These are phyloP conservation scores for Adelognathus sp. DNA, from an alignment of 2,888 invertebrate species.

Conservation along the genomic window DNA sequence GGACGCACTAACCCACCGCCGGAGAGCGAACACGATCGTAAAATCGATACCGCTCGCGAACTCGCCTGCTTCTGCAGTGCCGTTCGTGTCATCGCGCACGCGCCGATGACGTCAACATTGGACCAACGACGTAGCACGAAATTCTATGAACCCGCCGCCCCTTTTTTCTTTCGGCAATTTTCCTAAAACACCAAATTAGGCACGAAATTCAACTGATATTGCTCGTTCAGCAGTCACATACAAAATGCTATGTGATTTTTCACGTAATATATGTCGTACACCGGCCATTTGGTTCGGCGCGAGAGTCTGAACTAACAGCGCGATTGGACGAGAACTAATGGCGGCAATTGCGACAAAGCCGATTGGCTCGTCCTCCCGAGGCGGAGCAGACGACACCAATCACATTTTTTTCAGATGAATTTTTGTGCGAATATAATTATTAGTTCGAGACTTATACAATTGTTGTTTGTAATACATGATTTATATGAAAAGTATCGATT, in stretches of 20 bases:
- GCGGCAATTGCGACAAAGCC: slow-evolving; percentile 8
- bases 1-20: slow-evolving; percentile 79
- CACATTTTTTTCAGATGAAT: neutral
- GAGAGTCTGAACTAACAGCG: neutral
- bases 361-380: slow-evolving; percentile 5
- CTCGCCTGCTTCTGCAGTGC: slow-evolving; percentile 86
- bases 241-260: too few relatives aligned
- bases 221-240: too few relatives aligned
- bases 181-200: too few relatives aligned
- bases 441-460: too few relatives aligned
- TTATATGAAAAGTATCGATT: too few relatives aligned
- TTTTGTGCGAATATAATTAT: neutral
- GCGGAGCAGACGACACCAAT: neutral
- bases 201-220: too few relatives aligned
- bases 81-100: slow-evolving; percentile 82
- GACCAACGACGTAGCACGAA: slow-evolving; percentile 25
- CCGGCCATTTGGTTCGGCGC: neutral
- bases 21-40: slow-evolving; percentile 84
- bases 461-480: too few relatives aligned
- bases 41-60: slow-evolving; percentile 91
- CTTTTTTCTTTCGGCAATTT: neutral
- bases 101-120: slow-evolving; percentile 79
- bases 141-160: neutral
- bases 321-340: slow-evolving; percentile 1
- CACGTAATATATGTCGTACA: neutral